A percentile compares a stretch with the other conserved stretches of the same genome.
Conservation (phyloP, 2,797 vertebrate species). For the Pseudomugil tenellus region DNA sequence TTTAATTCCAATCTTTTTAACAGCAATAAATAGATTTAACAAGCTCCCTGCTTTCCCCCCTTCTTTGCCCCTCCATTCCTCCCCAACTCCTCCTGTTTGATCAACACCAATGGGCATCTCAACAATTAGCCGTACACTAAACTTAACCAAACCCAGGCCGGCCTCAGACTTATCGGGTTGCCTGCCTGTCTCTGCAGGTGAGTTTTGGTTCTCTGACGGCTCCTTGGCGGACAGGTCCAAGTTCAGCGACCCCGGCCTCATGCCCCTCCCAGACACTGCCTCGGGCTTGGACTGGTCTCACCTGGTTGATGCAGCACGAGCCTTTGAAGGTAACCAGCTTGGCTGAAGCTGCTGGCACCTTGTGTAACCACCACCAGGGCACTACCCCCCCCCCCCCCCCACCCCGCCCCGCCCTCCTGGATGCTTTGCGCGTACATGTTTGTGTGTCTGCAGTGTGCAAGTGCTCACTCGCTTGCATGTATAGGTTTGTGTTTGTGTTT, state of each 20-base stretch:
- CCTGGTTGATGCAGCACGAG: conserved; percentile 94
- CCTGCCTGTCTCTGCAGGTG: conserved; percentile 88
- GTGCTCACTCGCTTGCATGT: conserved; percentile 62
- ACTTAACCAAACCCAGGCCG: conserved; percentile 35
- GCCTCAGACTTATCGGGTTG: conserved; percentile 69
- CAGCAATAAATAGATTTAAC: conserved; percentile 5
- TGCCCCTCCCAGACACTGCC: conserved; percentile 95
- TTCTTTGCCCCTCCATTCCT: conserved; percentile 21
- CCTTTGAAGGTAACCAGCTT: conserved; percentile 94
- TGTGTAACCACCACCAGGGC: conserved; percentile 30
- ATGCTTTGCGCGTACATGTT: conserved; percentile 58
- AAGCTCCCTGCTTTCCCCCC: conserved; percentile 10
- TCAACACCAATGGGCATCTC: conserved; percentile 47
- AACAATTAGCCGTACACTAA: conserved; percentile 24
- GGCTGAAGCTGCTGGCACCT: conserved; percentile 73
- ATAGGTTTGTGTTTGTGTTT: conserved; percentile 61
- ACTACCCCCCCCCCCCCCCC: neutral
- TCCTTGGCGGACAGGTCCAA: conserved; percentile 95
- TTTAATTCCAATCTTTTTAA: conserved; percentile 15
- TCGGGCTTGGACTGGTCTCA: conserved; percentile 95
- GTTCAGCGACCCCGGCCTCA: conserved; percentile 93
- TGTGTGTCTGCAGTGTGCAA: conserved; percentile 56
- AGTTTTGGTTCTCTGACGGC: conserved; percentile 98
- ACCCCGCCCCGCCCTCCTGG: conserved; percentile 8
- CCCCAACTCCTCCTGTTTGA: conserved; percentile 44